phyloP scores from a whole-genome alignment of 1,140 invertebrate species.

The Nixonia krombeini region DNA sequence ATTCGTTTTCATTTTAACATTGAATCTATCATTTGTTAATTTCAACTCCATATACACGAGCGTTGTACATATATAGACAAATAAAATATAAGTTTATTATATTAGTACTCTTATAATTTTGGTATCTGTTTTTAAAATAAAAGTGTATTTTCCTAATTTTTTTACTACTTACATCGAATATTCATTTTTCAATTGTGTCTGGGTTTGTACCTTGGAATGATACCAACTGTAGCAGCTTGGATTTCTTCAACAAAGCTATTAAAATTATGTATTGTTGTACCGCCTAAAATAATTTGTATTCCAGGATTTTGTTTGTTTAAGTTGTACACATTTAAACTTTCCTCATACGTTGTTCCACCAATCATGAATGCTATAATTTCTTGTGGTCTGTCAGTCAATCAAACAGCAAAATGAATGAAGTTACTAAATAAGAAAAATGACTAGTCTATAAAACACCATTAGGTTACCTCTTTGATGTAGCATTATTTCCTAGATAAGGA shows the following conservation, averaged over 20 bases:
- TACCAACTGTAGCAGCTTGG: slow-evolving; percentile 66
- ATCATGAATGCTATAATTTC: slow-evolving; percentile 96
- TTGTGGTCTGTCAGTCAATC: slow-evolving; percentile 80
- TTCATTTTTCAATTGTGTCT: slow-evolving; percentile 37
- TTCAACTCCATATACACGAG: slow-evolving; percentile 15
- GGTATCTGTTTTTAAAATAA: too few relatives aligned
- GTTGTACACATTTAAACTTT: slow-evolving; percentile 88
- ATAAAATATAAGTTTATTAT: too few relatives aligned
- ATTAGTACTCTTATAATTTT: too few relatives aligned
- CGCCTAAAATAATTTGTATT: slow-evolving; percentile 88
- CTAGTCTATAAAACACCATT: too few relatives aligned
- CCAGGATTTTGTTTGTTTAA: slow-evolving; percentile 84
- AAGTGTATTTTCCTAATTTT: too few relatives aligned
- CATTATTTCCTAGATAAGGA: slow-evolving; percentile 81
- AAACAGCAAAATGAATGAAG: too few relatives aligned
- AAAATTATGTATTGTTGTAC: slow-evolving; percentile 93
- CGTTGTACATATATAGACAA: slow-evolving; percentile 10
- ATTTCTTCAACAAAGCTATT: slow-evolving; percentile 84
- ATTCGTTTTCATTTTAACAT: slow-evolving; percentile 8
- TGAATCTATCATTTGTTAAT: slow-evolving; percentile 10
- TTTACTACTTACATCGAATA: too few relatives aligned
- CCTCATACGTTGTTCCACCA: slow-evolving; percentile 98
- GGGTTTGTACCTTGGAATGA: slow-evolving; percentile 59
- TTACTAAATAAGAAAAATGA: too few relatives aligned
- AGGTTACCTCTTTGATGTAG: slow-evolving; percentile 59